Base-by-base conservation (phyloP, 2,797 vertebrate species). In the Poecile montanus region DNA sequence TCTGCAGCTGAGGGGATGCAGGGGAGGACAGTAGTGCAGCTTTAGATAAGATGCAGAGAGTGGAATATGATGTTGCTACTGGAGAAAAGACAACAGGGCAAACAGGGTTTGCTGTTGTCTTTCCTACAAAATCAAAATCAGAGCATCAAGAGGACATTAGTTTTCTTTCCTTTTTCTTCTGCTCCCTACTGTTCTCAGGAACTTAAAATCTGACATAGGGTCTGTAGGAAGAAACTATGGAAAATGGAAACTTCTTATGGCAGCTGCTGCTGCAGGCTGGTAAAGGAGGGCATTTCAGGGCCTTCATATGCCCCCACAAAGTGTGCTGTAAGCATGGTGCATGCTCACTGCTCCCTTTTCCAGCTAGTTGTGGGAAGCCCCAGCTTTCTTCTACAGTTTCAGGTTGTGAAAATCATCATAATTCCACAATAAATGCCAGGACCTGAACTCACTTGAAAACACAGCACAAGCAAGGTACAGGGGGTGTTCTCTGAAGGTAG, bases 401-500 rank as follows among this genome's bases (percentile, higher is more conserved):
- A 68, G 50, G 4, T 27, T 58, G n/a, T 72, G 71, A 44, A 88
- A 85, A 76, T n/a, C 62, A 22, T 36, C 34, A 34, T 20, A 56
- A 57, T 81, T 48, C 47, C 54, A 45, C 34, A 54, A 58, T 19
- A 71, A 57, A 53, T 16, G 10, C 40, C 27, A 29, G 48, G 44
- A 36, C 19, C n/a, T 53, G 72, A 83, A 61, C 6, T 88, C 17
- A 8, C 32, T 57, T 14, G 4, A 74, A 91, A 67, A 40, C 27
- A 51, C 0, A 2, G 53, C 26, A 18, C 32, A 51, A 45, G 25
- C 14, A 50, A 68, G 13, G 44, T 54, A 8, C 0, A 0, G 27
- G 20, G 3, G 1, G 2, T 5, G 27, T 34, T 78, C n/a, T 81
- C 70, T 89, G 45, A 62, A 67, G 7, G 9, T 1, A 9, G 17